Evolutionary conservation across 2,888 invertebrate genomes (phyloP).

Genomic region (Sesia apiformis): DNA sequence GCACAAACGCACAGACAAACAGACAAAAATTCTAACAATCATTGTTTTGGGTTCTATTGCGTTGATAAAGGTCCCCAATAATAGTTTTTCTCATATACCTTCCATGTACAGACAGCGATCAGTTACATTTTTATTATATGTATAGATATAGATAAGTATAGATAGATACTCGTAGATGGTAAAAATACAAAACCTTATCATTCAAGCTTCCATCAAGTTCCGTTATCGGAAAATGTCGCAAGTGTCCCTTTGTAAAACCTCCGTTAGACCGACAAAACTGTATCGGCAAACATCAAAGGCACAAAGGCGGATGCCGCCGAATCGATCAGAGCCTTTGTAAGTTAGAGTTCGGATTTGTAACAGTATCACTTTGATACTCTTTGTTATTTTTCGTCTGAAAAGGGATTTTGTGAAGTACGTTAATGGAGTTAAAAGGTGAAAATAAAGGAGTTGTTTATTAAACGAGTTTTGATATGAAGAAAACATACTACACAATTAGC

Average conservation of each 20-base stretch:
- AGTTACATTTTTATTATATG: too few species aligned
- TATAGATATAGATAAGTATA: too few species aligned
- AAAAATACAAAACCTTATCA: too few species aligned
- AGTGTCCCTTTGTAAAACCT: not conserved
- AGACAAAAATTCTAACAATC: too few species aligned
- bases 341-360: slow-evolving; percentile 1
- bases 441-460: not conserved
- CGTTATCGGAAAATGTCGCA: slow-evolving; percentile 3
- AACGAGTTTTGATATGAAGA: too few species aligned
- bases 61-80: too few species aligned
- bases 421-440: not conserved
- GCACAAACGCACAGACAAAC: too few species aligned
- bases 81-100: too few species aligned
- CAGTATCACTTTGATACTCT: not conserved
- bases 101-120: too few species aligned
- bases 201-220: not conserved
- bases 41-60: too few species aligned
- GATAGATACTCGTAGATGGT: too few species aligned
- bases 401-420: not conserved
- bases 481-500: too few species aligned
- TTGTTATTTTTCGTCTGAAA: not conserved
- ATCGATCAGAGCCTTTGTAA: slow-evolving; percentile 1
- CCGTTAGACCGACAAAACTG: not conserved
- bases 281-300: slow-evolving; percentile 3
- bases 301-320: slow-evolving; percentile 1